Evolutionary conservation across 2,797 vertebrate genomes (phyloP).

Genomic region (Loriculus beryllinus): DNA sequence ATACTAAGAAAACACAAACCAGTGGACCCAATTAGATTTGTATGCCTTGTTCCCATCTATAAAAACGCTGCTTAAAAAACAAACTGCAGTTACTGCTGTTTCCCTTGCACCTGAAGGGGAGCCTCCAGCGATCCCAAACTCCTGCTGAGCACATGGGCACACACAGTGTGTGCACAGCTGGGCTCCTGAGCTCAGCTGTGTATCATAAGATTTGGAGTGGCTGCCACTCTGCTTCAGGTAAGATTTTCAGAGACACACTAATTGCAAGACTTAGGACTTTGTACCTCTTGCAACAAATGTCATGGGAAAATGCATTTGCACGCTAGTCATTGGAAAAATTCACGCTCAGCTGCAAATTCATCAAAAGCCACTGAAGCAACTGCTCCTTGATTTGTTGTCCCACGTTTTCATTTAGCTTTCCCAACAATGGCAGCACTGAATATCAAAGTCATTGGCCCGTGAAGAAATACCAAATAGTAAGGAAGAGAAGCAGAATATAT

Average conservation of each 20-base stretch:
- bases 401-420: not conserved
- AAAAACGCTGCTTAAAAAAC: not conserved
- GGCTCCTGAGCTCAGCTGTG: not conserved
- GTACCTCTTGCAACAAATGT: not conserved
- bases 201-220: not conserved
- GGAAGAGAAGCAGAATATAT: not conserved
- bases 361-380: not conserved
- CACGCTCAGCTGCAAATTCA: not conserved
- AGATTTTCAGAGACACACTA: not conserved
- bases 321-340: not conserved
- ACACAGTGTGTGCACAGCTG: not conserved
- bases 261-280: not conserved
- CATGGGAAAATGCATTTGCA: not conserved
- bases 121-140: not conserved
- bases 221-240: not conserved
- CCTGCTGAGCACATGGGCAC: not conserved
- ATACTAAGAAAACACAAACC: not conserved
- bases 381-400: not conserved
- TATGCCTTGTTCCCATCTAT: fast-evolving
- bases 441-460: not conserved
- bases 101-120: not conserved
- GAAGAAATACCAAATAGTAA: not conserved
- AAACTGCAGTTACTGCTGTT: not conserved
- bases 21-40: not conserved
- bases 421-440: not conserved